Conservation (phyloP, 2,113 vertebrate species). For the Desmodus rotundus region DNA sequence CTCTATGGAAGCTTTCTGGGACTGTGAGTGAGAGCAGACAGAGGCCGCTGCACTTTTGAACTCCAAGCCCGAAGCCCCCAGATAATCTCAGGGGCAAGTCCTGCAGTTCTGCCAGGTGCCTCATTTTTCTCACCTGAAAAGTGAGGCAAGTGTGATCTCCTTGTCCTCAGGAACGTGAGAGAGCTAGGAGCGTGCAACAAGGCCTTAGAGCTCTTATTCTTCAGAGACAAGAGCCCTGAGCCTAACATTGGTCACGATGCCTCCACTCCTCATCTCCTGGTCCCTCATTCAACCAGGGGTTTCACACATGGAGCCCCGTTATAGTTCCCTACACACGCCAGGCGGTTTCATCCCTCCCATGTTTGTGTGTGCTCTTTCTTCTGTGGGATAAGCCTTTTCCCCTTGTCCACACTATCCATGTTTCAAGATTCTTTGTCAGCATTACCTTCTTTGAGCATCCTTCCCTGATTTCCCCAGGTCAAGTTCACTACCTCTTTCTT, state of each 20-base stretch:
- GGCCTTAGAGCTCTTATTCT: background rate
- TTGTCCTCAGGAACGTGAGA: background rate
- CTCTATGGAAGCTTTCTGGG: background rate
- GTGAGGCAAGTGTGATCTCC: background rate
- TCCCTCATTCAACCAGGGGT: background rate
- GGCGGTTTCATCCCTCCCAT: background rate
- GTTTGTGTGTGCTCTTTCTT: background rate
- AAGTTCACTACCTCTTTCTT: background rate
- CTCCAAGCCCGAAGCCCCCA: background rate
- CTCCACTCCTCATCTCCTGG: background rate
- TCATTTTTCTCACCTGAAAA: slow-evolving; percentile 7
- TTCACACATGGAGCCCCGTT: too few species aligned
- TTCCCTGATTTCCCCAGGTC: background rate
- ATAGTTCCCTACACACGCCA: background rate
- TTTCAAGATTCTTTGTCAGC: background rate
- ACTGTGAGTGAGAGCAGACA: background rate
- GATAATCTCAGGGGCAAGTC: background rate
- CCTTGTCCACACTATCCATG: background rate
- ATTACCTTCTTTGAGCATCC: background rate
- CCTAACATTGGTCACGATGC: background rate
- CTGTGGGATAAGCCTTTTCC: background rate
- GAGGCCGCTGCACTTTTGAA: background rate
- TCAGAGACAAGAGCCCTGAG: background rate
- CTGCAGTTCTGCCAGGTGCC: background rate
- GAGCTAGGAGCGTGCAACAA: background rate